phyloP scores from a whole-genome alignment of 1,140 invertebrate species.

The Dufourea novaeangliae region DNA sequence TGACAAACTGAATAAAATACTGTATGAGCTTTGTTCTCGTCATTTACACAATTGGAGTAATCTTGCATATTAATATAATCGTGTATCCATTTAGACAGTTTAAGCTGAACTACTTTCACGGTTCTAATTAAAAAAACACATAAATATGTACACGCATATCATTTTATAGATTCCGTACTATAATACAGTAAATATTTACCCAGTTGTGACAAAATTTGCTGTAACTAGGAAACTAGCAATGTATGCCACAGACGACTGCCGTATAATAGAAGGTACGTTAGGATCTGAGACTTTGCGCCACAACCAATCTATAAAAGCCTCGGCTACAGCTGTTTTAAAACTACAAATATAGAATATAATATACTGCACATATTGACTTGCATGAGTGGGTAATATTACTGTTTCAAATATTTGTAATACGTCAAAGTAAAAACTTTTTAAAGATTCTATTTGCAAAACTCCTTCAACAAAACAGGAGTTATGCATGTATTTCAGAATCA shows the following conservation, averaged over 20 bases:
- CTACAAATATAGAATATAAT: conserved; percentile 89
- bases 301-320: conserved; percentile 87
- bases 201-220: conserved; percentile 85
- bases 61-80: conserved; percentile 86
- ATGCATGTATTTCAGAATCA: conserved; percentile 84
- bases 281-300: conserved; percentile 89
- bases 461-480: conserved; percentile 77
- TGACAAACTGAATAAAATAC: conserved; percentile 96
- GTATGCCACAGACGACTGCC: conserved; percentile 88
- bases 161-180: background rate
- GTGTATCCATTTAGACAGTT: conserved; percentile 89
- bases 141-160: background rate
- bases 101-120: conserved; percentile 84
- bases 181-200: conserved; percentile 80
- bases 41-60: conserved; percentile 78
- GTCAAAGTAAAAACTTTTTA: conserved; percentile 80
- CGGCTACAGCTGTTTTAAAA: conserved; percentile 85
- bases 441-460: conserved; percentile 75
- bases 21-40: conserved; percentile 86
- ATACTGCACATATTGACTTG: conserved; percentile 90
- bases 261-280: conserved; percentile 84
- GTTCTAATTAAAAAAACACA: conserved; percentile 80
- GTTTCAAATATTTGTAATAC: conserved; percentile 87
- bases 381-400: conserved; percentile 88
- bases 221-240: conserved; percentile 89